Percentiles rank a stretch among this genome's conserved stretches.
Evolutionary conservation across 2,797 vertebrate genomes (phyloP).

Genomic region (Diglossa cyanea): DNA sequence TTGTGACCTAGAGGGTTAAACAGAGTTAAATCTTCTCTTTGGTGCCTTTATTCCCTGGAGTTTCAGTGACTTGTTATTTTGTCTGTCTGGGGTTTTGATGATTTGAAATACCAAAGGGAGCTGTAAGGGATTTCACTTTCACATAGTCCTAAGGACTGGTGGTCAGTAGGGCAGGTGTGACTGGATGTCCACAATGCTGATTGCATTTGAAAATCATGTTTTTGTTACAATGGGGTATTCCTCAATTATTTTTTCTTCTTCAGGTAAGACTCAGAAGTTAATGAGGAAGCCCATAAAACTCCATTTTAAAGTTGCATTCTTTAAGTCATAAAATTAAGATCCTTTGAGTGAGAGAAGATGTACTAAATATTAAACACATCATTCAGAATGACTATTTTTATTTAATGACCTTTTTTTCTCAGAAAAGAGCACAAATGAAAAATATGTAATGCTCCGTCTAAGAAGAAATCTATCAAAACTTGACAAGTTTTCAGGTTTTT

Average conservation of each 20-base stretch:
- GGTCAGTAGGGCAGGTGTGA: neutral
- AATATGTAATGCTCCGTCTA: neutral
- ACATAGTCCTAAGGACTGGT: neutral
- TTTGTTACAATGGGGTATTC: neutral
- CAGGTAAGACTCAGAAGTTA: neutral
- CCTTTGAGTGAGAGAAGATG: neutral
- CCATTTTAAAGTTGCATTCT: conserved; percentile 48
- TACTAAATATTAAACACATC: neutral
- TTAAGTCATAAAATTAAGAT: conserved; percentile 6
- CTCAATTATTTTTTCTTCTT: neutral
- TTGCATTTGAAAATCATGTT: neutral
- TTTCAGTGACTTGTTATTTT: neutral
- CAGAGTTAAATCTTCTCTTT: neutral
- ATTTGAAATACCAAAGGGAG: neutral
- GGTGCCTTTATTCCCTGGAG: neutral
- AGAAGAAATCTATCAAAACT: neutral
- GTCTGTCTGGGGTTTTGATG: neutral
- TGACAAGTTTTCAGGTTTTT: neutral
- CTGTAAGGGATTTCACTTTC: neutral
- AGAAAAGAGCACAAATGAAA: conserved; percentile 12
- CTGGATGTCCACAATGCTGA: neutral
- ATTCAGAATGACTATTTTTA: neutral
- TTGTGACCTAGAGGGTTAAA: neutral
- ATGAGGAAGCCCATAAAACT: conserved; percentile 35
- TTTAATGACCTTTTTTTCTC: neutral